Evolutionary conservation across 2,888 invertebrate species (phyloP).

Genomic region (Ichneumoninae sp.): DNA sequence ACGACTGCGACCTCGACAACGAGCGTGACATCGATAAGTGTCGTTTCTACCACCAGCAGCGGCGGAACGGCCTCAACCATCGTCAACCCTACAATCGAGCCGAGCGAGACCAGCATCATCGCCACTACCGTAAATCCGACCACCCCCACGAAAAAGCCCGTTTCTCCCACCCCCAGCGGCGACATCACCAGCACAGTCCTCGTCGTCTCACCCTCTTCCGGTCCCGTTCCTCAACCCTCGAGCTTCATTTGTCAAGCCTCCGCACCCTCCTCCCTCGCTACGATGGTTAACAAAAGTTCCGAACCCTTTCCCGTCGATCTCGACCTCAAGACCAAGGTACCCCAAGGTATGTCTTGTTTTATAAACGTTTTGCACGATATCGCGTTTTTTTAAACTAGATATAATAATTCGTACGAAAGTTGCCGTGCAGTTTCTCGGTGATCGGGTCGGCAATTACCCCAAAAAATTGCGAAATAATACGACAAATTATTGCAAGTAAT

Average conservation of each 20-base stretch:
- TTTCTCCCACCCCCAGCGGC: slow-evolving; percentile 49
- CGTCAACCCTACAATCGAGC: slow-evolving; percentile 64
- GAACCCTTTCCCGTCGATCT: slow-evolving; percentile 78
- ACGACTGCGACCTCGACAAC: slow-evolving; percentile 61
- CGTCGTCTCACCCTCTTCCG: slow-evolving; percentile 55
- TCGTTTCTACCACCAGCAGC: slow-evolving; percentile 44
- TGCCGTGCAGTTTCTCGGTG: slow-evolving; percentile 26
- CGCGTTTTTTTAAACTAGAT: background rate
- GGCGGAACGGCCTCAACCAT: slow-evolving; percentile 60
- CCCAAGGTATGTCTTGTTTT: slow-evolving; percentile 58
- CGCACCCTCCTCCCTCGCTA: slow-evolving; percentile 61
- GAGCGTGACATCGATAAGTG: slow-evolving; percentile 62
- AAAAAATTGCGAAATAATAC: background rate
- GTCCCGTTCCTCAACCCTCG: slow-evolving; percentile 70
- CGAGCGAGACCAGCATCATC: slow-evolving; percentile 66
- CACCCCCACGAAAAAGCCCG: slow-evolving; percentile 58
- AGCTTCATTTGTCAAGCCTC: slow-evolving; percentile 74
- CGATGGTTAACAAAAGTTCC: slow-evolving; percentile 70
- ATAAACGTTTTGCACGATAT: background rate
- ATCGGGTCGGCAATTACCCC: background rate
- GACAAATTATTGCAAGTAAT: too few species aligned
- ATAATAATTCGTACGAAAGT: background rate
- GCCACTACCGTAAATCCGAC: slow-evolving; percentile 66
- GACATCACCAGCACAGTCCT: slow-evolving; percentile 54
- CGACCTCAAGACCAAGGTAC: slow-evolving; percentile 77